Evolutionary conservation across 2,797 vertebrate species (phyloP).

Genomic region (Lophius americanus): DNA sequence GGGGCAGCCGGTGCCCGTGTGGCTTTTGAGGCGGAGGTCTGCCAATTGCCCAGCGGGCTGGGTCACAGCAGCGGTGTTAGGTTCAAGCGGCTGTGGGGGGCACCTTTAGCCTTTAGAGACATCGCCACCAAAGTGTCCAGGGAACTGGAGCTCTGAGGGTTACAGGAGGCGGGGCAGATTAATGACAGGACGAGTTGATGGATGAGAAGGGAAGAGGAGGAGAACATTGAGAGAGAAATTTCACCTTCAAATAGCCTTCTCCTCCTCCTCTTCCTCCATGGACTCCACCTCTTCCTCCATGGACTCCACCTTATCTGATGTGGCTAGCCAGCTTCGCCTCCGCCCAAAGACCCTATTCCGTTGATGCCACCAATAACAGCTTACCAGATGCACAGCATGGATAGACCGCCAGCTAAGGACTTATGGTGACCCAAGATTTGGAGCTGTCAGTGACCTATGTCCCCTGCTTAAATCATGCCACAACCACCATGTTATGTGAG

Average conservation of each 20-base stretch:
- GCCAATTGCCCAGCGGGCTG: constrained; percentile 86
- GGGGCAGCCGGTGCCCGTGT: constrained; percentile 86
- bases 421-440: constrained; percentile 54
- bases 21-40: constrained; percentile 91
- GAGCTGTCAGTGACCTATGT: constrained; percentile 61
- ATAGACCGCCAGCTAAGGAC: constrained; percentile 42
- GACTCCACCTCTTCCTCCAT: constrained; percentile 38
- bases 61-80: constrained; percentile 86
- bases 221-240: constrained; percentile 10
- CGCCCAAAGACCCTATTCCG: constrained; percentile 58
- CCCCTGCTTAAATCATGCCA: constrained; percentile 64
- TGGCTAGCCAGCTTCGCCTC: constrained; percentile 60
- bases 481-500: constrained; percentile 48
- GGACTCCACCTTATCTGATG: constrained; percentile 51
- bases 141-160: constrained; percentile 89
- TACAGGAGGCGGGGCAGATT: constrained; percentile 63
- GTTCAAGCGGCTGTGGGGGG: constrained; percentile 89
- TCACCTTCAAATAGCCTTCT: too few species aligned
- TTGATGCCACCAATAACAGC: constrained; percentile 55
- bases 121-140: constrained; percentile 90
- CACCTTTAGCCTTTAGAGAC: constrained; percentile 89
- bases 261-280: constrained; percentile 38
- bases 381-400: constrained; percentile 51
- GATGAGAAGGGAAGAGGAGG: constrained; percentile 41
- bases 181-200: constrained; percentile 41